Evolutionary conservation across 35 echinoderm and acorn worm genomes (phyloP), one percentile per base, ranked within the genome.

Genomic region (Apostichopus californicus): DNA sequence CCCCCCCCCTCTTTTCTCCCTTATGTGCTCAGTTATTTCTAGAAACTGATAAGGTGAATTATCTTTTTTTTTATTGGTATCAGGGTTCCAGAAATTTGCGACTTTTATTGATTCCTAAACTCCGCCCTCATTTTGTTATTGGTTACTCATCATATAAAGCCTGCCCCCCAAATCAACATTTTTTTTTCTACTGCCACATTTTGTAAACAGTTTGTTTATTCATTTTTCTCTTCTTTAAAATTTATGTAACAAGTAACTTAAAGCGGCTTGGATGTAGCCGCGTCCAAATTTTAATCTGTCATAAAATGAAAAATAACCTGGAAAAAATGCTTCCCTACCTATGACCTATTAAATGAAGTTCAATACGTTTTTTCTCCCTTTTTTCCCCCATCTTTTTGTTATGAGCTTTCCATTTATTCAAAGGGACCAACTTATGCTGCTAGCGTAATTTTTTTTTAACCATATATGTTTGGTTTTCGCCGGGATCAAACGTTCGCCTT

Each of bases 311-410:
- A 75, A 75, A 22, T 75, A 75, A 75, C 15, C 21, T 7, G 71
- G n/a, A 75, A 75, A 18, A 75, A 75, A 75, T 18, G 71, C 17
- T 75, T 75, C 21, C 71, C 71, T 75, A 18, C n/a, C n/a, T 75
- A 75, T 75, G 71, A 75, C 71, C 71, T 75, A 75, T 75, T 75
- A 75, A 75, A 22, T 75, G 71, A 75, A 75, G 71, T 75, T 75
- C 71, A 75, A 20, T 75, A 73, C n/a, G 18, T 6, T 73, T 73
- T 21, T 73, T 15, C 15, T 66, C 9, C 63, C 63, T 66, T 18
- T 73, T 73, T 73, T 73, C n/a, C n/a, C 34, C 34, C 34, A 46
- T 46, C 34, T 46, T 46, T 46, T 46, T 46, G 34, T 46, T 46
- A 2, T 46, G 34, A 46, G 34, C 2, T 73, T 73, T 21, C 18